Conservation (phyloP, 1,140 invertebrate genomes). For the Aphaenogaster ashmeadi region DNA sequence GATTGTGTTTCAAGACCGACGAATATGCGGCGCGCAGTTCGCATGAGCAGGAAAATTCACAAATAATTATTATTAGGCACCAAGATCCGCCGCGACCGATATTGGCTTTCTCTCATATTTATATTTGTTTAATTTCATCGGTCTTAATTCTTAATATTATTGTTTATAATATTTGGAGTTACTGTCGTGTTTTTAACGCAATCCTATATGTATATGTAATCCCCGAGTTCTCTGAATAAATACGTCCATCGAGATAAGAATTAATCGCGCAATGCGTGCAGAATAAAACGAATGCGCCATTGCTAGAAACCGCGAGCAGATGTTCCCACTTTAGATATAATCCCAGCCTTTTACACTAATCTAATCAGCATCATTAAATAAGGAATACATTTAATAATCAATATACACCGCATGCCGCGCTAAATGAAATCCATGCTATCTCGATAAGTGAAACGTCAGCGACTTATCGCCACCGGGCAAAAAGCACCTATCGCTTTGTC, state of each 20-base stretch:
- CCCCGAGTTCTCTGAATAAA: background rate
- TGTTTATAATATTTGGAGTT: background rate
- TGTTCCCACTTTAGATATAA: slow-evolving; percentile 85
- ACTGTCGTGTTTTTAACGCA: background rate
- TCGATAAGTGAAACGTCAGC: slow-evolving; percentile 15
- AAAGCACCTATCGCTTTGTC: slow-evolving; percentile 4
- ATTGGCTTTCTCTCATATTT: too few relatives aligned
- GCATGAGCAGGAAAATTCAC: too few relatives aligned
- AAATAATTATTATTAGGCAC: too few relatives aligned
- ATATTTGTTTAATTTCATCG: too few relatives aligned
- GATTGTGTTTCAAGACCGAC: too few relatives aligned
- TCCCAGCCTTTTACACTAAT: slow-evolving; percentile 84
- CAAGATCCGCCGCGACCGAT: too few relatives aligned
- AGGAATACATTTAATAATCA: slow-evolving; percentile 83
- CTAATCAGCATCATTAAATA: slow-evolving; percentile 86
- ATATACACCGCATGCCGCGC: slow-evolving; percentile 76
- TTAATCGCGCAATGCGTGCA: slow-evolving; percentile 8
- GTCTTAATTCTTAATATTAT: too few relatives aligned
- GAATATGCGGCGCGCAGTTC: too few relatives aligned
- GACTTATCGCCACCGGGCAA: background rate
- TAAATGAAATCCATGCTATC: slow-evolving; percentile 71
- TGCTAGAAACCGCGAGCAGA: slow-evolving; percentile 76
- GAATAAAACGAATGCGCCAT: slow-evolving; percentile 3
- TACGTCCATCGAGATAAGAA: slow-evolving; percentile 40
- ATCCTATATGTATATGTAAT: background rate